A percentile compares a stretch with the other conserved stretches of the same genome.
phyloP scores from a whole-genome alignment of 2,888 invertebrate species.

The Drosophila nr. medialis region DNA sequence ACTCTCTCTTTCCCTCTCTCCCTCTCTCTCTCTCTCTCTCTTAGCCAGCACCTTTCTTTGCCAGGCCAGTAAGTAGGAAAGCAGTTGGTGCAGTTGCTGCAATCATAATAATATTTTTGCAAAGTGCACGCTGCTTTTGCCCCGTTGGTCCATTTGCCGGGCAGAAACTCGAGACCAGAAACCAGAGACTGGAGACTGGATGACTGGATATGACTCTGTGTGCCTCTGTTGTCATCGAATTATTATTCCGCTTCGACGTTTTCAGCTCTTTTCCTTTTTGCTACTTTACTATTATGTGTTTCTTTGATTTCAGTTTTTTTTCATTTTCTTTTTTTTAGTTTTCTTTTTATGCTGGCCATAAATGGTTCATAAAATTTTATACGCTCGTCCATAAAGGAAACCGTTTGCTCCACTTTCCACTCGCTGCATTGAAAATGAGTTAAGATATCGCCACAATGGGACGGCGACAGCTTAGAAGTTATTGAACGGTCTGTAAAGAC shows the following conservation, averaged over 20 bases:
- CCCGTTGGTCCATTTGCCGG: slow-evolving; percentile 24
- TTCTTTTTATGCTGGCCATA: slow-evolving; percentile 56
- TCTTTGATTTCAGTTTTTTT: slow-evolving; percentile 61
- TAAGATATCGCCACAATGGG: slow-evolving; percentile 27
- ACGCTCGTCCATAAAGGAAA: slow-evolving; percentile 69
- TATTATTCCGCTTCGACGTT: slow-evolving; percentile 68
- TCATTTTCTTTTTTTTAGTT: background rate
- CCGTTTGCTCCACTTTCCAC: slow-evolving; percentile 68
- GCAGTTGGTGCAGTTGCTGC: slow-evolving; percentile 49
- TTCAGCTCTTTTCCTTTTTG: slow-evolving; percentile 62
- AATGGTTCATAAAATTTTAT: slow-evolving; percentile 73
- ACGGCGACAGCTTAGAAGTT: slow-evolving; percentile 41
- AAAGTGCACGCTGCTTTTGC: slow-evolving; percentile 31
- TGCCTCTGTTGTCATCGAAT: slow-evolving; percentile 63
- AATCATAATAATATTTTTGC: slow-evolving; percentile 72
- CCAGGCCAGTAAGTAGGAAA: slow-evolving; percentile 11
- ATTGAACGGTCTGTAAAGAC: slow-evolving; percentile 40
- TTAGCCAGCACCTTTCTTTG: slow-evolving; percentile 1
- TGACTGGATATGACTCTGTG: slow-evolving; percentile 30
- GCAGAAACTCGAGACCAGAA: background rate
- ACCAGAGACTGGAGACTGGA: slow-evolving; percentile 23
- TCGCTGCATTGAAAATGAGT: slow-evolving; percentile 52
- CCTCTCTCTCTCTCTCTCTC: background rate
- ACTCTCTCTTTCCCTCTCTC: background rate
- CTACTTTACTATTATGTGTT: slow-evolving; percentile 70